Evolutionary conservation across 2,113 vertebrate species (phyloP).

Genomic region (Halcyon malimbica): DNA sequence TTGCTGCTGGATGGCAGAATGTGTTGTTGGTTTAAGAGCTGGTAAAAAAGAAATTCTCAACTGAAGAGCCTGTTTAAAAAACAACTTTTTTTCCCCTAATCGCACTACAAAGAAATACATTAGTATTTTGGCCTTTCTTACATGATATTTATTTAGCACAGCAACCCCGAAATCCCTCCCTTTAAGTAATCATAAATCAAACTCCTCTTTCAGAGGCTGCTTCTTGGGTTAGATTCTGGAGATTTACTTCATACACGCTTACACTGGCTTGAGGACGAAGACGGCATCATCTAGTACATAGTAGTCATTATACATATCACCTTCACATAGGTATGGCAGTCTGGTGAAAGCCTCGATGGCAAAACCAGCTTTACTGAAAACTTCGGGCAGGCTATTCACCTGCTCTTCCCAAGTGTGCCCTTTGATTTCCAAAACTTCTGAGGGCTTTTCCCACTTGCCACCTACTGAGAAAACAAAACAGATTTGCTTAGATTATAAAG

Average conservation of each 20-base stretch:
- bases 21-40: constrained; percentile 62
- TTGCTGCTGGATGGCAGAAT: constrained; percentile 67
- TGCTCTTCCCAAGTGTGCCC: constrained; percentile 97
- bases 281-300: constrained; percentile 95
- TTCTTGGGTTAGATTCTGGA: constrained; percentile 39
- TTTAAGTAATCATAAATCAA: constrained; percentile 32
- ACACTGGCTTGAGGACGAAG: constrained; percentile 89
- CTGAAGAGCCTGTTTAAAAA: constrained; percentile 66
- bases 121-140: constrained; percentile 82
- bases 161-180: constrained; percentile 60
- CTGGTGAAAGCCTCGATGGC: constrained; percentile 93
- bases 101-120: constrained; percentile 81
- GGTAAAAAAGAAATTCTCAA: constrained; percentile 74
- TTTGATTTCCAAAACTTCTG: constrained; percentile 85
- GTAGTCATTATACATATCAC: constrained; percentile 97
- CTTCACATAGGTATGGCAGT: constrained; percentile 96
- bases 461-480: constrained; percentile 82
- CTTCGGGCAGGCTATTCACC: constrained; percentile 87
- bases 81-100: constrained; percentile 34
- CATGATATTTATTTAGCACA: constrained; percentile 61
- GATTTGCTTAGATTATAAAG: background rate
- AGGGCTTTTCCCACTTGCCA: constrained; percentile 94
- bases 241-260: constrained; percentile 24
- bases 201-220: constrained; percentile 50
- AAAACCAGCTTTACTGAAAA: constrained; percentile 88